These are phyloP conservation scores for Ivindomyrus marchei DNA, from an alignment of 2,113 vertebrate species.

Conservation along the genomic window DNA sequence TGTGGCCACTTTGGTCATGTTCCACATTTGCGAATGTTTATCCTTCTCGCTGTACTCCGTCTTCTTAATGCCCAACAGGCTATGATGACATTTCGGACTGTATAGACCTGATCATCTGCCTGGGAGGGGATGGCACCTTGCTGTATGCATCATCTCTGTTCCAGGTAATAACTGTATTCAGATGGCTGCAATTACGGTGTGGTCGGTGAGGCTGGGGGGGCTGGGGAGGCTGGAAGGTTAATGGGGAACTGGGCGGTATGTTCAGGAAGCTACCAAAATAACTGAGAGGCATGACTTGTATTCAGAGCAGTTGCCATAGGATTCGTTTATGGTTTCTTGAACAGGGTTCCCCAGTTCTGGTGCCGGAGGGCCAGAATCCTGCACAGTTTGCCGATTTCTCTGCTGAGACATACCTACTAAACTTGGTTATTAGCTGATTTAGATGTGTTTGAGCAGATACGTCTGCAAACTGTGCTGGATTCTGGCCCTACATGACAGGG, in stretches of 20 bases:
- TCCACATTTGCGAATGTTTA: background rate
- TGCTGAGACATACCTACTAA: background rate
- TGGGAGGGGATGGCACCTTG: constrained; percentile 71
- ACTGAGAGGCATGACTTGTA: background rate
- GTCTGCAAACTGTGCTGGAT: no score
- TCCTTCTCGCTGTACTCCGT: background rate
- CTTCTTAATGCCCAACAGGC: constrained; percentile 42
- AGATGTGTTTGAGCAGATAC: background rate
- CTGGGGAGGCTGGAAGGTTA: background rate
- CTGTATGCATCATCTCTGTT: constrained; percentile 72
- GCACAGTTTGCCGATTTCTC: background rate
- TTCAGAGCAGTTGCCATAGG: background rate
- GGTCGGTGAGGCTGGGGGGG: background rate
- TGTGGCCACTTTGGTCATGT: background rate
- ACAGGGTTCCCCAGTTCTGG: background rate
- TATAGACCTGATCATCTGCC: constrained; percentile 71
- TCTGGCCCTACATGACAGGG: no score
- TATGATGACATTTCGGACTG: constrained; percentile 71
- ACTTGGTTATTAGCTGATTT: background rate
- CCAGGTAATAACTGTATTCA: constrained; percentile 50
- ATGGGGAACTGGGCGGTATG: background rate
- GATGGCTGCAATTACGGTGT: background rate
- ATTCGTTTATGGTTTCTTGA: background rate
- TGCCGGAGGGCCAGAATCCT: background rate
- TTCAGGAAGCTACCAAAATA: background rate